Percentiles rank a stretch among this genome's conserved stretches.
These are phyloP conservation scores for Nibea albiflora DNA, from an alignment of 2,113 vertebrate genomes.

Conservation along the genomic window DNA sequence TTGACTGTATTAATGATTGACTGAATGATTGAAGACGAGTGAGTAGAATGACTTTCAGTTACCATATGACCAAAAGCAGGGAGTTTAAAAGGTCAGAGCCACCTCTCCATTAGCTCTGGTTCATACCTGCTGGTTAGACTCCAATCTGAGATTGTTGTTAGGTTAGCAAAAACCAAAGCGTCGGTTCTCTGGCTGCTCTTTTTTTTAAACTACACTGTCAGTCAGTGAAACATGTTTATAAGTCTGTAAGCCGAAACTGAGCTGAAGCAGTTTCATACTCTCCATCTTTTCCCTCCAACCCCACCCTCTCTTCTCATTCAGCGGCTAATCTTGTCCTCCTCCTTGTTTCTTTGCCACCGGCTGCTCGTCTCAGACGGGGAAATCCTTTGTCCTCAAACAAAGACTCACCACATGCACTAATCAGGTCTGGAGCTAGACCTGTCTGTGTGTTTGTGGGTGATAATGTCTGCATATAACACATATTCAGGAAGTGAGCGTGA, in stretches of 20 bases:
- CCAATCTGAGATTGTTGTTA: neutral
- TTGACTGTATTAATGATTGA: conserved; percentile 9
- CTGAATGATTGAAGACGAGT: conserved; percentile 18
- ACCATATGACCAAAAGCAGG: neutral
- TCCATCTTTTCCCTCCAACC: neutral
- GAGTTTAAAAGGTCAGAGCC: conserved; percentile 15
- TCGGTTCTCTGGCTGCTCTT: neutral
- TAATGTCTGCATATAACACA: conserved; percentile 48
- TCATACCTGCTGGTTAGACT: neutral
- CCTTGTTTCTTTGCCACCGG: conserved; percentile 49
- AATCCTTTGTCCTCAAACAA: conserved; percentile 78
- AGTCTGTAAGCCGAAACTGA: neutral
- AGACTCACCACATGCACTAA: conserved; percentile 58
- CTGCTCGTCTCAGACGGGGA: conserved; percentile 70
- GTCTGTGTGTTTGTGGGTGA: conserved; percentile 19
- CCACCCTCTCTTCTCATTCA: conserved; percentile 34
- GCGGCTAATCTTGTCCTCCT: conserved; percentile 56
- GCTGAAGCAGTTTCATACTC: neutral
- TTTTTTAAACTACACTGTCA: neutral
- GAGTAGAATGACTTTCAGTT: conserved; percentile 26
- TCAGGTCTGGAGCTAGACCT: conserved; percentile 57
- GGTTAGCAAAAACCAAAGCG: too few species aligned
- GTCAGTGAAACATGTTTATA: neutral
- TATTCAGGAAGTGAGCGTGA: conserved; percentile 51
- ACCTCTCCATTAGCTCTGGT: neutral